Conservation (phyloP, 2,113 vertebrate genomes). For the Asarcornis scutulata region DNA sequence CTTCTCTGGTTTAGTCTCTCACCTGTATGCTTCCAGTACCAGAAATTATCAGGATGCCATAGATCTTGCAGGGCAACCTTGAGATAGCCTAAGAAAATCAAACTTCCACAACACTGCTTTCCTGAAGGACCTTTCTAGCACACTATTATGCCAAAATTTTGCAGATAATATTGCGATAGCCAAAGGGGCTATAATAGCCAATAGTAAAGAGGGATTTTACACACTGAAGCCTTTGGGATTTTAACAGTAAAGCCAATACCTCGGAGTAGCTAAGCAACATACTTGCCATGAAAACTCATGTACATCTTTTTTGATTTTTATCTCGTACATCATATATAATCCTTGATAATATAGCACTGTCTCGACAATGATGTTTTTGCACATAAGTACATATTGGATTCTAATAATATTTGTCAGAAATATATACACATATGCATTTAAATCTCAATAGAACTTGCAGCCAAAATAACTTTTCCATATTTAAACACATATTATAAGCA, state of each 20-base stretch:
- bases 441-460: not conserved
- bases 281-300: not conserved
- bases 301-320: not conserved
- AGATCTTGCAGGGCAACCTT: not conserved
- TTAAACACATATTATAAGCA: not conserved
- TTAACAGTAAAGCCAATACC: not conserved
- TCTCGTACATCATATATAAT: not conserved
- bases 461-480: not conserved
- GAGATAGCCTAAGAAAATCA: not conserved
- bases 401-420: not conserved
- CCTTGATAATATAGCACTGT: not conserved
- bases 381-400: not conserved
- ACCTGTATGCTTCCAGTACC: rapidly evolving
- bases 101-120: not conserved
- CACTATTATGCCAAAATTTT: not conserved
- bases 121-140: not conserved
- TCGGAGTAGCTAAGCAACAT: not conserved
- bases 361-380: not conserved
- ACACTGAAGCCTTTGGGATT: not conserved
- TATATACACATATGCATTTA: not conserved
- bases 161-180: not conserved
- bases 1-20: not conserved
- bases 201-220: not conserved
- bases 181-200: no score
- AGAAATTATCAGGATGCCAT: not conserved